Conservation (phyloP, 1,140 invertebrate species). For the Drosophila azteca region DNA sequence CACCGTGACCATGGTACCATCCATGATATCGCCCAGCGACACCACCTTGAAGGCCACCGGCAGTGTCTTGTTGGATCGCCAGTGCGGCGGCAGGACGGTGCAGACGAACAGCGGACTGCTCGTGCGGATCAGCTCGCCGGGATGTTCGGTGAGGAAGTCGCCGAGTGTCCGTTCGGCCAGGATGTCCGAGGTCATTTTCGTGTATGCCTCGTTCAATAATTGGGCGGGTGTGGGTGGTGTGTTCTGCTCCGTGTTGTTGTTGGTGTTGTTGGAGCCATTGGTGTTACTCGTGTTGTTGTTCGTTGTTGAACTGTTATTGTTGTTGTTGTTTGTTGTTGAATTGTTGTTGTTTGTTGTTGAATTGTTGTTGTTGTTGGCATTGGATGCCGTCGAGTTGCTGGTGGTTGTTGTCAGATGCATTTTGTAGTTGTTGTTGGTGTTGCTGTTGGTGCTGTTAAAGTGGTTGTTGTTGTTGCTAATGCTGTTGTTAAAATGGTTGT, state of each 20-base stretch:
- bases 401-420: slow-evolving; percentile 74
- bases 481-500: slow-evolving; percentile 19
- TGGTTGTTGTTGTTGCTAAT: slow-evolving; percentile 13
- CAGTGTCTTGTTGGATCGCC: slow-evolving; percentile 98
- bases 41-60: slow-evolving; percentile 96
- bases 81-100: slow-evolving; percentile 95
- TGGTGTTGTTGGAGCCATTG: slow-evolving; percentile 80
- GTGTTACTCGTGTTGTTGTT: slow-evolving; percentile 68
- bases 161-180: slow-evolving; percentile 93
- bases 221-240: slow-evolving; percentile 85
- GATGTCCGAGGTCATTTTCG: slow-evolving; percentile 94
- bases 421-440: slow-evolving; percentile 56
- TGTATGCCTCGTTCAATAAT: slow-evolving; percentile 91
- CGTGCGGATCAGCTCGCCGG: slow-evolving; percentile 95
- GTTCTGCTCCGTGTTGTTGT: slow-evolving; percentile 84
- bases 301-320: slow-evolving; percentile 45
- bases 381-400: slow-evolving; percentile 65
- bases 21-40: slow-evolving; percentile 94
- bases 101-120: slow-evolving; percentile 97
- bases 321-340: slow-evolving; percentile 50
- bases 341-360: slow-evolving; percentile 42
- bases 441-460: slow-evolving; percentile 32
- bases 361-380: slow-evolving; percentile 66
- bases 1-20: slow-evolving; percentile 97
- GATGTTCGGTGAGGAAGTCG: slow-evolving; percentile 95